phyloP scores from a whole-genome alignment of 2,888 invertebrate genomes.

The Osmoderma eremita region DNA sequence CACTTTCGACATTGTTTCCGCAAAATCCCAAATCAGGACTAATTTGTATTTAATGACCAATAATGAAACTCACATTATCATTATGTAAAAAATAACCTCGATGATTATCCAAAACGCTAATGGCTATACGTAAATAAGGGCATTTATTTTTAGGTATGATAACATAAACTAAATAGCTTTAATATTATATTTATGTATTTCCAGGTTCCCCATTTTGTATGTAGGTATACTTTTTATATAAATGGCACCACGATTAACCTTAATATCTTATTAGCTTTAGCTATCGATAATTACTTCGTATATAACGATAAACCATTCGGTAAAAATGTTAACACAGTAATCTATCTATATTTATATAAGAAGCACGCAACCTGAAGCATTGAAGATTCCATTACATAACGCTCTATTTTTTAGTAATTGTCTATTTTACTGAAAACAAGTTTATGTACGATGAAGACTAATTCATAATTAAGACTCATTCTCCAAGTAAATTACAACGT shows the following conservation, averaged over 20 bases:
- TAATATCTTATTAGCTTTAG: slow-evolving; percentile 10
- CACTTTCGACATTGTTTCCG: slow-evolving; percentile 8
- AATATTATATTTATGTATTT: neutral
- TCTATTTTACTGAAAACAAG: no score
- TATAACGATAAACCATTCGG: no score
- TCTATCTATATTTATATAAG: no score
- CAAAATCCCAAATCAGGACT: slow-evolving; percentile 2
- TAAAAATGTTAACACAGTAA: no score
- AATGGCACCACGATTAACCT: neutral
- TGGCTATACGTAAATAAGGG: slow-evolving; percentile 2
- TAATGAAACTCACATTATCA: slow-evolving; percentile 2
- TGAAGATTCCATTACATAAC: no score
- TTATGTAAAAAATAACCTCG: slow-evolving; percentile 7
- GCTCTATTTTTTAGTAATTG: no score
- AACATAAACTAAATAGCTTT: slow-evolving; percentile 3
- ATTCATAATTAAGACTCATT: no score
- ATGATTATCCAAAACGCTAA: slow-evolving; percentile 6
- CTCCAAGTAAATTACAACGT: no score
- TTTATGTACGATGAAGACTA: no score
- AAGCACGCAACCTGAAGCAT: no score
- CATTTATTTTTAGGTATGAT: slow-evolving; percentile 18
- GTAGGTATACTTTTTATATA: neutral
- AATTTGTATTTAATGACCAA: slow-evolving; percentile 14
- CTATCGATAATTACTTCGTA: slow-evolving; percentile 1
- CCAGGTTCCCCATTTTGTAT: neutral